Evolutionary conservation across 53 echinoderm and acorn worm species (phyloP).

Genomic region (Actinopyga echinites): DNA sequence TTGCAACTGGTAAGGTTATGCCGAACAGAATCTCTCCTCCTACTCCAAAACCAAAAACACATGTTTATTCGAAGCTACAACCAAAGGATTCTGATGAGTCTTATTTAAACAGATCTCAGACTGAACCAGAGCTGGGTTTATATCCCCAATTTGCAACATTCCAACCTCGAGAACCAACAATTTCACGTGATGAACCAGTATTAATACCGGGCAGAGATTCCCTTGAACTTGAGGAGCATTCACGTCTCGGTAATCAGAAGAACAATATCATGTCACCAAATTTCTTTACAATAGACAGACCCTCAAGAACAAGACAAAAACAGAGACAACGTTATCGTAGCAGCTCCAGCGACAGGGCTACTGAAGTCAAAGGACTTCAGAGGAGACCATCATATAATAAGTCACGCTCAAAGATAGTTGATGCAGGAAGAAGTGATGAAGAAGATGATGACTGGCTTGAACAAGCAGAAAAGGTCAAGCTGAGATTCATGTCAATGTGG

Average conservation of each 20-base stretch:
- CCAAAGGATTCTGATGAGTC: neutral
- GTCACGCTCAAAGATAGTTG: conserved; percentile 65
- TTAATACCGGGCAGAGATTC: neutral
- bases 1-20: too few species aligned
- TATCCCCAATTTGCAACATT: conserved; percentile 33
- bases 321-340: conserved; percentile 59
- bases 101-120: neutral
- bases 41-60: too few species aligned
- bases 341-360: conserved; percentile 84
- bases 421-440: conserved; percentile 39
- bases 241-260: neutral
- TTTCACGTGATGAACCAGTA: neutral
- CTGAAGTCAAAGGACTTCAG: conserved; percentile 47
- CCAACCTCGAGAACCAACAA: conserved; percentile 23
- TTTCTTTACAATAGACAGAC: neutral
- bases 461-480: conserved; percentile 87
- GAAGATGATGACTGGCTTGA: conserved; percentile 65
- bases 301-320: neutral
- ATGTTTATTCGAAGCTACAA: too few species aligned
- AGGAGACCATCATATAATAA: conserved; percentile 54
- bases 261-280: neutral
- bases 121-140: conserved; percentile 15
- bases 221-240: neutral
- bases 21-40: too few species aligned
- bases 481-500: conserved; percentile 91